Percentiles rank a stretch among this genome's conserved stretches.
Evolutionary conservation across 1,140 invertebrate species (phyloP).

Genomic region (Dinothrombium tinctorium): DNA sequence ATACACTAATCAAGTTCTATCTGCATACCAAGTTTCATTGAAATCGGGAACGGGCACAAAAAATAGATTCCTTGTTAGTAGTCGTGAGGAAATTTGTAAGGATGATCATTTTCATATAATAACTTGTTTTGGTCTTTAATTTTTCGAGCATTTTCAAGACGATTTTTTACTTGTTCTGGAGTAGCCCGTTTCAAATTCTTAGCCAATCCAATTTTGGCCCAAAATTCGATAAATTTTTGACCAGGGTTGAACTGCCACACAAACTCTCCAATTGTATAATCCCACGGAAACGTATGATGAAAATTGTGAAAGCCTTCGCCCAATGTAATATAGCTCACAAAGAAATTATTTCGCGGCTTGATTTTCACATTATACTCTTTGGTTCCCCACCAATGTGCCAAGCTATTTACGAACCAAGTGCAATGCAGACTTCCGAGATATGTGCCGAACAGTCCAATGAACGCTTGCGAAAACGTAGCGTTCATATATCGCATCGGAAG

Average conservation of each 20-base stretch:
- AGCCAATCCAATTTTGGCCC: slow-evolving; percentile 33
- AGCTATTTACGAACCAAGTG: slow-evolving; percentile 26
- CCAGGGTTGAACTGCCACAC: slow-evolving; percentile 31
- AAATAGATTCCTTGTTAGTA: no score
- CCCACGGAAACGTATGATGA: slow-evolving; percentile 30
- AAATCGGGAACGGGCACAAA: no score
- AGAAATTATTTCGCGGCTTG: slow-evolving; percentile 23
- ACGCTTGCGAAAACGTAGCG: neutral
- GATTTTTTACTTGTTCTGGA: no score
- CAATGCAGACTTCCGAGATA: slow-evolving; percentile 24
- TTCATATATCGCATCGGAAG: neutral
- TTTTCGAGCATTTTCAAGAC: slow-evolving; percentile 9
- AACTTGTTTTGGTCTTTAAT: neutral
- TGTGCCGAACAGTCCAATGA: slow-evolving; percentile 12
- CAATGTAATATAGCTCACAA: slow-evolving; percentile 21
- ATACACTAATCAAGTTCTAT: no score
- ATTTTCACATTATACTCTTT: slow-evolving; percentile 25
- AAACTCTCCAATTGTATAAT: slow-evolving; percentile 28
- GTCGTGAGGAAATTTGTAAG: no score
- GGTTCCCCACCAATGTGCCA: slow-evolving; percentile 25
- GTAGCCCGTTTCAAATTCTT: slow-evolving; percentile 43
- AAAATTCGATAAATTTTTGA: slow-evolving; percentile 33
- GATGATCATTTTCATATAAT: no score
- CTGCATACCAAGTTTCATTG: no score
- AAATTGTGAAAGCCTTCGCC: slow-evolving; percentile 31